Base-by-base conservation (phyloP, 2,113 vertebrate genomes). In the Scytalopus superciliaris region DNA sequence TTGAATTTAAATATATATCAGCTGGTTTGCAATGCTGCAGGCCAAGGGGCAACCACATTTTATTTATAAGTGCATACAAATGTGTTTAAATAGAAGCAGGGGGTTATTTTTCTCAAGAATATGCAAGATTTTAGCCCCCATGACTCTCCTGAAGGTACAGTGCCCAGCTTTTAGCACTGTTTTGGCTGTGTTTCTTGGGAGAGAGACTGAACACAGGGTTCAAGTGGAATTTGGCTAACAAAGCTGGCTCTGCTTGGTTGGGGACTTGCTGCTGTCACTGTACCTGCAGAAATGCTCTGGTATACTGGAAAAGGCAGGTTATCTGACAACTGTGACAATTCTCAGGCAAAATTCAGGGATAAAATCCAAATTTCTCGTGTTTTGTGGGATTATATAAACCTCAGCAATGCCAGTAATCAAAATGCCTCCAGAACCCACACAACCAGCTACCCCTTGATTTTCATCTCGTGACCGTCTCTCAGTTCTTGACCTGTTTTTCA, bases 1-100 rank as follows among this genome's bases (percentile, higher is more conserved):
- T 44, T 79, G 68, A 81, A 94, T 92, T 93, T 91, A 96, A 94
- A 97, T 95, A 96, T 94, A 91, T 12, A 64, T 52, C 21, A 37
- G 35, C 83, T 86, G 81, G 92, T 94, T 95, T 87, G 96, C 95
- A 94, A 85, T 67, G 24, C 87, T 33, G 42, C n/a, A 24, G 93
- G 80, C 60, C 49, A 70, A 89, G 87, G 81, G 92, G 74, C 72
- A 70, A 86, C 94, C 90, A 79, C 94, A 81, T 68, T 84, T 93
- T 85, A 89, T 95, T 91, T 92, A 6, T 67, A 69, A n/a, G 44
- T 70, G 74, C 78, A 84, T 12, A 78, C 56, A 94, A 59, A 62
- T 79, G 8, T 8, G 55, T 27, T 87, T 45, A 68, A 81, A 89
- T 47, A 76, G 79, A 83, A 87, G 3, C 28, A 62, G 13, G 50